Conservation (phyloP, 2,888 invertebrate genomes). For the Pantelozetes paolii region DNA sequence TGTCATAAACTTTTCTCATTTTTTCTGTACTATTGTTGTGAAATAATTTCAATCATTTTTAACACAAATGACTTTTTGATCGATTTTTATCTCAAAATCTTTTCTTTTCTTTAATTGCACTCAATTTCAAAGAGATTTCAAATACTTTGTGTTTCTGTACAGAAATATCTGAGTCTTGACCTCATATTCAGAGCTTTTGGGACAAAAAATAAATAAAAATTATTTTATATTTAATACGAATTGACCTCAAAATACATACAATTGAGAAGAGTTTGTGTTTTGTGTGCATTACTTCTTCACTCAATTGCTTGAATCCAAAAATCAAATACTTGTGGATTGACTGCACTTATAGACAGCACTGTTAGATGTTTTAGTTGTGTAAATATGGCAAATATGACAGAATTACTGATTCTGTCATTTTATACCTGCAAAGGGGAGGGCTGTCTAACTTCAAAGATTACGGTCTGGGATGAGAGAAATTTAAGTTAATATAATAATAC, state of each 20-base stretch:
- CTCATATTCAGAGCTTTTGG: constrained; percentile 2
- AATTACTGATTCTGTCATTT: constrained; percentile 33
- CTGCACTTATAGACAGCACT: constrained; percentile 12
- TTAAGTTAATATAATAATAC: constrained; percentile 9
- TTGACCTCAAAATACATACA: constrained; percentile 24
- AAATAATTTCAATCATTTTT: not conserved
- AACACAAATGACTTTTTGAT: constrained; percentile 1
- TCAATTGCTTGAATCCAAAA: not conserved
- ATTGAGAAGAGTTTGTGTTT: constrained; percentile 2
- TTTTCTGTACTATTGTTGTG: constrained; percentile 18
- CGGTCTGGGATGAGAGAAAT: not conserved
- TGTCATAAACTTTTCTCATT: constrained; percentile 8
- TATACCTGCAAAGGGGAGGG: not conserved
- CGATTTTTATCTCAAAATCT: not conserved
- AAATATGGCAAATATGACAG: constrained; percentile 15
- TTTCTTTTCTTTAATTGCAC: not conserved
- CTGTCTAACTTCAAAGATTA: not conserved
- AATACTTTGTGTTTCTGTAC: not conserved
- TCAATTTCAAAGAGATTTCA: constrained; percentile 1
- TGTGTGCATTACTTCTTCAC: constrained; percentile 22
- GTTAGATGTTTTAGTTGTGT: constrained; percentile 20
- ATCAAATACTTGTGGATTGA: constrained; percentile 29
- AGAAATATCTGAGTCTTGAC: constrained; percentile 10
- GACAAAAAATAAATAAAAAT: not conserved
- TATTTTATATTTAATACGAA: not conserved